A percentile compares a stretch with the other conserved stretches of the same genome.
phyloP scores from a whole-genome alignment of 2,888 invertebrate species.

The Mythimna vitellina region DNA sequence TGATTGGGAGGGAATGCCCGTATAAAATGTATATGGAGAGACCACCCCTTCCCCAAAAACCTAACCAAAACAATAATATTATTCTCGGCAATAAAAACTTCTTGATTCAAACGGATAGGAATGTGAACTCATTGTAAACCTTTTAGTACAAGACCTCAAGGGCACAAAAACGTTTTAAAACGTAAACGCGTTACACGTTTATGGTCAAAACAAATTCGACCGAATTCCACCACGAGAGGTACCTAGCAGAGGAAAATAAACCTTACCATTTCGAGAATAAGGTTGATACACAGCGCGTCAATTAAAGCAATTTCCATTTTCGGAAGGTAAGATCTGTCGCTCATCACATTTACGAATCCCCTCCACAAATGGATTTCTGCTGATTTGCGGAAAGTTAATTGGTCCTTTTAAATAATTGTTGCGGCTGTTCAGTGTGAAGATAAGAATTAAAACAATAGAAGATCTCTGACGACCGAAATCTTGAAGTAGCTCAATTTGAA shows the following conservation, averaged over 20 bases:
- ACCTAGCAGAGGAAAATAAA: conserved; percentile 38
- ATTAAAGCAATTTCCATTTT: conserved; percentile 62
- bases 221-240: conserved; percentile 18
- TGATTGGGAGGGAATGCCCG: too few species aligned
- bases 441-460: conserved; percentile 11
- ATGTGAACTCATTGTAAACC: conserved; percentile 34
- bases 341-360: conserved; percentile 53
- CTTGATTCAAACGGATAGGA: conserved; percentile 31
- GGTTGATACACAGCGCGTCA: conserved; percentile 34
- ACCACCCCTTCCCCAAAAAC: background rate
- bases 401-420: conserved; percentile 57
- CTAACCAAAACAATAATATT: background rate
- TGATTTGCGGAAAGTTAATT: conserved; percentile 63
- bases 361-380: conserved; percentile 58
- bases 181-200: conserved; percentile 56
- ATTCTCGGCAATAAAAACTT: conserved; percentile 29
- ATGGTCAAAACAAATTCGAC: conserved; percentile 60
- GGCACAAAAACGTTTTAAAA: conserved; percentile 59
- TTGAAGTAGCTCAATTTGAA: background rate
- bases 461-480: background rate
- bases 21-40: too few species aligned
- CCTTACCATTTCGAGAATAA: conserved; percentile 33
- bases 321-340: conserved; percentile 60
- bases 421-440: conserved; percentile 11
- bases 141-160: conserved; percentile 47